Base-by-base conservation (phyloP, 1,140 invertebrate species). In the Venturia canescens region DNA sequence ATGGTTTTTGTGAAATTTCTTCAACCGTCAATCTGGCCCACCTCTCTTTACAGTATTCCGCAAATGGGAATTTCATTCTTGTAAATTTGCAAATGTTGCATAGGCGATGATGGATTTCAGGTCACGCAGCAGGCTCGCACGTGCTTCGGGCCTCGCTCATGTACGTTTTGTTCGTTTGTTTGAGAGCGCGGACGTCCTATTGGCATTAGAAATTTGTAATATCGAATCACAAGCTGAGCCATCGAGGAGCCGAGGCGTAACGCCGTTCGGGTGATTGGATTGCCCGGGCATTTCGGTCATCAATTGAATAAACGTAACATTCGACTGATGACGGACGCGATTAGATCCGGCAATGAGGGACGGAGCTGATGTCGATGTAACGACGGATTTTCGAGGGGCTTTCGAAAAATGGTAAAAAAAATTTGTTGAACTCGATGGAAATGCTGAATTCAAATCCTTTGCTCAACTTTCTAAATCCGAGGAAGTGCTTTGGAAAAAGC, bases 201-300 rank as follows among this genome's bases (percentile, higher is more conserved):
- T 75, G 71, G 71, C 50, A 75, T 75, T 75, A 75, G 71, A 75
- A 75, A 75, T 75, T 53, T 75, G 71, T 75, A 75, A 75, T 75
- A 75, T 75, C 71, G 71, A 75, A 75, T 75, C 71, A 44, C 3
- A 75, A 75, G 71, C 70, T 23, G 60, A 66, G 23, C 60, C 13
- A 15, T 23, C 60, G 15, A 13, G 60, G 21, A 15, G 26, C 3
- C 60, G 3, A 66, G 13, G 23, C 13, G 60, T 57, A 57, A 57
- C 16, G n/a, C 53, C 53, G 53, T n/a, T n/a, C 21, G 21, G 53
- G 21, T 72, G 38, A 50, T 72, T 50, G 21, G 34, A 11, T 23
- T n/a, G 67, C 16, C 38, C 48, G 16, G 71, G 71, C 71, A 31
- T 75, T 75, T 57, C 11, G 71, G 16, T 75, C 71, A 75, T 75